A percentile compares a stretch with the other conserved stretches of the same genome.
phyloP scores from a whole-genome alignment of 30 jellyfish, hydroid and myxozoan species.

The Pseudorhiza aurosa region DNA sequence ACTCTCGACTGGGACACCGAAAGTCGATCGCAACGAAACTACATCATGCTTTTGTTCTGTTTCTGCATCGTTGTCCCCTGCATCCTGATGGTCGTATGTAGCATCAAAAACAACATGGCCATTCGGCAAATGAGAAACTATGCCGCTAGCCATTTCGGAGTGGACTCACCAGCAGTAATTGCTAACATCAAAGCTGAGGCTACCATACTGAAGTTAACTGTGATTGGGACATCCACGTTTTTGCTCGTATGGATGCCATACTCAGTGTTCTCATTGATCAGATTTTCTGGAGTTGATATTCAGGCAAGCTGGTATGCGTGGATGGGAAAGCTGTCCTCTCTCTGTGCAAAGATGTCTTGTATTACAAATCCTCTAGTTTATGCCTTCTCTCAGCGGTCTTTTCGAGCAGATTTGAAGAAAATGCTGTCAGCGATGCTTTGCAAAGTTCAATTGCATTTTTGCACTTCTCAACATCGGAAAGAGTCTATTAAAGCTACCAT shows the following conservation, averaged over 20 bases:
- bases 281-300: not conserved
- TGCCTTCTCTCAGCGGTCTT: not conserved
- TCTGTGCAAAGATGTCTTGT: slow-evolving; percentile 16
- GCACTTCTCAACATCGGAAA: too few species aligned
- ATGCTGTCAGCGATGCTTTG: too few species aligned
- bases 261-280: slow-evolving; percentile 2
- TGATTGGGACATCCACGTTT: slow-evolving; percentile 8
- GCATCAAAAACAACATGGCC: slow-evolving; percentile 5
- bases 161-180: not conserved
- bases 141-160: slow-evolving; percentile 21
- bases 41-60: not conserved
- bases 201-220: not conserved
- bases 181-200: slow-evolving; percentile 24
- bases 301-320: not conserved
- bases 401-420: slow-evolving; percentile 12
- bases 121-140: slow-evolving; percentile 7
- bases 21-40: not conserved
- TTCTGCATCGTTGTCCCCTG: slow-evolving; percentile 16
- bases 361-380: slow-evolving; percentile 22
- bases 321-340: not conserved
- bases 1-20: slow-evolving; percentile 28
- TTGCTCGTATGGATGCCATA: slow-evolving; percentile 26
- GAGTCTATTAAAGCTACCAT: too few species aligned
- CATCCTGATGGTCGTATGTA: not conserved
- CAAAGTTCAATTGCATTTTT: too few species aligned